Conservation (phyloP, 2,797 vertebrate species). For the Meda fulgida region DNA sequence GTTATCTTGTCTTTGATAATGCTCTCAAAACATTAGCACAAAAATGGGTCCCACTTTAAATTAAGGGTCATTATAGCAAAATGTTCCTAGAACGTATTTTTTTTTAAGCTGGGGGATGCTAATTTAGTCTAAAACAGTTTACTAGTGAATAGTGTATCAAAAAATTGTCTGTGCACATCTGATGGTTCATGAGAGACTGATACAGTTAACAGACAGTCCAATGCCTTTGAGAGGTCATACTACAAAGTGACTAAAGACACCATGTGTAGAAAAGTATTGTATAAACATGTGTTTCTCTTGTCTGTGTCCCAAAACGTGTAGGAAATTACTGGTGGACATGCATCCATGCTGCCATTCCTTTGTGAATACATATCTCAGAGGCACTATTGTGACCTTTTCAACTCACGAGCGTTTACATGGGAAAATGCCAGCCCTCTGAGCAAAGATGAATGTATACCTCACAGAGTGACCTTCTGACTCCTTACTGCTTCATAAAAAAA, state of each 20-base stretch:
- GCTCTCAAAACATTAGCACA: not conserved
- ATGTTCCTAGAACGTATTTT: not conserved
- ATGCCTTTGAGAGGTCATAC: slow-evolving; percentile 39
- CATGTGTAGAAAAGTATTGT: not conserved
- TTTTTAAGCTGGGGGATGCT: not conserved
- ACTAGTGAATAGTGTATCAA: not conserved
- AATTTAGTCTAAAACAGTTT: not conserved
- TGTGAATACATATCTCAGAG: slow-evolving; percentile 32
- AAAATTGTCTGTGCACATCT: not conserved
- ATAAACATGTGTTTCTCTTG: slow-evolving; percentile 1
- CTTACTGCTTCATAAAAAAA: slow-evolving; percentile 61
- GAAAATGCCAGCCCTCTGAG: slow-evolving; percentile 87
- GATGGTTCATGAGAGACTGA: not conserved
- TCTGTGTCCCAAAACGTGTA: not conserved
- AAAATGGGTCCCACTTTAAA: not conserved
- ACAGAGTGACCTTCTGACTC: slow-evolving; percentile 83
- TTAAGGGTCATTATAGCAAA: not conserved
- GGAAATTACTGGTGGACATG: slow-evolving; percentile 25
- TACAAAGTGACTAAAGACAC: not conserved
- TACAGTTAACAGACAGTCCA: slow-evolving; percentile 13
- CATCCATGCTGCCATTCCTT: not conserved
- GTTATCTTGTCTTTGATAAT: not conserved
- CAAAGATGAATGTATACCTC: slow-evolving; percentile 86
- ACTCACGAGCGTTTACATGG: slow-evolving; percentile 80
- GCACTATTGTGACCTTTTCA: slow-evolving; percentile 63